Evolutionary conservation across 1,140 invertebrate genomes (phyloP), one percentile per base, ranked within the genome.

Genomic region (Wiebesia pumilae): DNA sequence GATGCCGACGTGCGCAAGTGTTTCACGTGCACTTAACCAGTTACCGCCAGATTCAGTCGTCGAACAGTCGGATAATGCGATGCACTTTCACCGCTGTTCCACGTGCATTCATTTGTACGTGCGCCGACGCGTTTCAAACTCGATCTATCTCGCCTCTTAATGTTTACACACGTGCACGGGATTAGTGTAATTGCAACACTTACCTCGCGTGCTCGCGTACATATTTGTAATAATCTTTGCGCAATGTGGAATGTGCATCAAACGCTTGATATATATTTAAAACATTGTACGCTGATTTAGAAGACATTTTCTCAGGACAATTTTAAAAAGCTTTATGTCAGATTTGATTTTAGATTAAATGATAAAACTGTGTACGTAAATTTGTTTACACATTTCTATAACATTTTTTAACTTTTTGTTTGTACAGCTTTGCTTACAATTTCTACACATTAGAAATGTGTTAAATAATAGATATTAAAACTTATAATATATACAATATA

Each of bases 161-260:
- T 62, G 58, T 27, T 24, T 27, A 14, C 27, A 27, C 58, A 62
- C 58, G 58, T 62, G 24, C 58, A 62, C 10, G 24, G 24, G 24
- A 2, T 62, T 24, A 24, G 33, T 75, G 24, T 75, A 75, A 75
- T 75, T 75, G 71, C 71, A 75, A 75, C 71, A 38, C 71, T 75
- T 75, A 38, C 40, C 38, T 77, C 4, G 73, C 30, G 12, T 73
- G 12, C 33, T 35, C 16, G 7, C 24, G 40, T n/a, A 33, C 38
- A 6, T 67, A 4, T 14, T n/a, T 24, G 35, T 35, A 35, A 19
- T 33, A 0, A 3, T 40, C 10, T 7, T 65, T 40, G 58, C 27
- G 54, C 62, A 81, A 40, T 30, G 35, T 7, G 24, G 21, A 47
- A 47, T 14, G 14, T 47, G 19, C 3, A 10, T 3, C 58, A 27